These are phyloP conservation scores for Drosophila ananassae DNA, from an alignment of 1,140 invertebrate species.

Conservation along the genomic window DNA sequence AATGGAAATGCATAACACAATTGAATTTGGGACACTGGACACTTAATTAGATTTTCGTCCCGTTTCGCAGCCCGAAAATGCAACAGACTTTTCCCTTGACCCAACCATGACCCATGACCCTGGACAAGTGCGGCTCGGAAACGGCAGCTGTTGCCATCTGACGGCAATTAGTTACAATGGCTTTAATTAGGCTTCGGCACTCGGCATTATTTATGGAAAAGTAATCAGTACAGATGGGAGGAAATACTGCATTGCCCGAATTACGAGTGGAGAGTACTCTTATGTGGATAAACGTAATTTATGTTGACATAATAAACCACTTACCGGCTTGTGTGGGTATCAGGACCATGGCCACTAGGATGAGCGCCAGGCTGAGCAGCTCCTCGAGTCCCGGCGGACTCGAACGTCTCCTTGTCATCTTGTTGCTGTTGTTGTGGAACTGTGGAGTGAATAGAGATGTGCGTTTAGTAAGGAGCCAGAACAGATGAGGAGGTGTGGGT, in stretches of 20 bases:
- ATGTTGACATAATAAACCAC: slow-evolving; percentile 82
- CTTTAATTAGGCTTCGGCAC: slow-evolving; percentile 58
- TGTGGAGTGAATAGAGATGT: slow-evolving; percentile 47
- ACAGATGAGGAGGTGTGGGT: not conserved
- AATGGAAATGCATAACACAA: slow-evolving; percentile 61
- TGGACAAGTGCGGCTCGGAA: slow-evolving; percentile 47
- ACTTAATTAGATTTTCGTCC: slow-evolving; percentile 53
- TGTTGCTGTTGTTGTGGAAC: slow-evolving; percentile 58
- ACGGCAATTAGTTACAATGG: slow-evolving; percentile 76
- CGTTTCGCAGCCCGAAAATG: slow-evolving; percentile 18
- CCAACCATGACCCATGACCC: slow-evolving; percentile 62
- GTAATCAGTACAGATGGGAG: slow-evolving; percentile 40
- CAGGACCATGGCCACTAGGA: slow-evolving; percentile 65
- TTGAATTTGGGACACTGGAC: slow-evolving; percentile 61
- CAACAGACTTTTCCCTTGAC: slow-evolving; percentile 39
- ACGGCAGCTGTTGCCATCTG: slow-evolving; percentile 64
- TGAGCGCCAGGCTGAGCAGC: slow-evolving; percentile 64
- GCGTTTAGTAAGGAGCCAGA: not conserved
- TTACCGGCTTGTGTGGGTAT: slow-evolving; percentile 82
- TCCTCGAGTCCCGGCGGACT: slow-evolving; percentile 83
- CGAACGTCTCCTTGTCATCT: slow-evolving; percentile 84
- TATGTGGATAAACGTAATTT: slow-evolving; percentile 67
- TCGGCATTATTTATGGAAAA: slow-evolving; percentile 40
- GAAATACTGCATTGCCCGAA: slow-evolving; percentile 16
- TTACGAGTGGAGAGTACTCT: not conserved